Conservation (phyloP, 2,113 vertebrate genomes). For the Machaerirhynchus nigripectus region DNA sequence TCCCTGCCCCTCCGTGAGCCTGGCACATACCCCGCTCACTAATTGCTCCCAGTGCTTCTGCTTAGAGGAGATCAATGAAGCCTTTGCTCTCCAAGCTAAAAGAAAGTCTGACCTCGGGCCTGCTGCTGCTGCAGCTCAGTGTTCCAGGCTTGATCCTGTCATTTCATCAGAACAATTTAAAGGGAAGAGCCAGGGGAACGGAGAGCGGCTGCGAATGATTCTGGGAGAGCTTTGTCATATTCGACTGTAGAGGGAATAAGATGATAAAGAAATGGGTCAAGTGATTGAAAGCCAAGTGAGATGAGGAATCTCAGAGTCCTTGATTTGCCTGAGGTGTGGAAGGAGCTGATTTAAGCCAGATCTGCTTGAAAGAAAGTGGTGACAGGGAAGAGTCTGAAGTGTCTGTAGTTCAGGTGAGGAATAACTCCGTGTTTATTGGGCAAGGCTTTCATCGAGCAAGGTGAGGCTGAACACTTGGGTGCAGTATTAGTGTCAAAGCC, state of each 20-base stretch:
- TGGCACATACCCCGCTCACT: neutral
- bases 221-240: neutral
- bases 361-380: neutral
- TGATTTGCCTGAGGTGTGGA: slow-evolving; percentile 16
- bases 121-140: neutral
- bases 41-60: slow-evolving; percentile 51
- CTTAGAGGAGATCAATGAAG: slow-evolving; percentile 36
- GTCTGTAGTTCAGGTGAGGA: neutral
- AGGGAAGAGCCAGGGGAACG: neutral
- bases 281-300: slow-evolving; percentile 18
- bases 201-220: neutral
- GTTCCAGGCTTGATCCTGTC: neutral
- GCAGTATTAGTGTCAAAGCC: neutral
- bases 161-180: neutral
- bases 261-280: slow-evolving; percentile 23
- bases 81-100: neutral
- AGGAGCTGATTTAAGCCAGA: slow-evolving; percentile 22
- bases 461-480: neutral
- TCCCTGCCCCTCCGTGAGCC: neutral
- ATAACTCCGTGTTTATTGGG: neutral
- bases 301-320: neutral
- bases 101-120: neutral
- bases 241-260: neutral
- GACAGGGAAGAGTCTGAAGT: neutral
- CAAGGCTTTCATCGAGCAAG: neutral